A percentile compares a stretch with the other conserved stretches of the same genome.
Evolutionary conservation across 1,140 invertebrate genomes (phyloP).

Genomic region (Cherax quadricarinatus): DNA sequence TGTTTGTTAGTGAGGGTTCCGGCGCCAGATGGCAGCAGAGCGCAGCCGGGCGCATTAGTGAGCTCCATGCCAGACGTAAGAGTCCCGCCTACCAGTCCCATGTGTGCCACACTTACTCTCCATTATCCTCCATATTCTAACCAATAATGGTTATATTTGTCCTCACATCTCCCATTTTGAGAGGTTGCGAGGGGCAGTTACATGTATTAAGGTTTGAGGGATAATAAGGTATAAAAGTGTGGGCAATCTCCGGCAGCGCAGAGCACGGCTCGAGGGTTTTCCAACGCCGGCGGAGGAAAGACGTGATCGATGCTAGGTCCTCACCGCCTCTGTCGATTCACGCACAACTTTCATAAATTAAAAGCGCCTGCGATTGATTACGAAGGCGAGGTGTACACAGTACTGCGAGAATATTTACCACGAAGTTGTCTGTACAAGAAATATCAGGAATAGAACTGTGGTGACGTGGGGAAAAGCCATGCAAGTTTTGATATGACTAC

Average conservation of each 20-base stretch:
- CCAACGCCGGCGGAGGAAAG: constrained; percentile 59
- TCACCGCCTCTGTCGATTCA: constrained; percentile 54
- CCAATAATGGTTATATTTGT: not conserved
- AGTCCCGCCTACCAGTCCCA: not conserved
- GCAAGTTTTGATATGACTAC: constrained; percentile 7
- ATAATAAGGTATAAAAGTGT: constrained; percentile 45
- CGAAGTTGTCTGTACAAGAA: not conserved
- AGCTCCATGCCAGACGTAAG: constrained; percentile 44
- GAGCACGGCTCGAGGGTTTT: constrained; percentile 63
- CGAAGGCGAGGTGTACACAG: not conserved
- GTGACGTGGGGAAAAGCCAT: constrained; percentile 33
- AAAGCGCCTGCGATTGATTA: constrained; percentile 41
- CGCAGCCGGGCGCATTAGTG: constrained; percentile 51
- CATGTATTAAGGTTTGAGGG: not conserved
- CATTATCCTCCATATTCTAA: not conserved
- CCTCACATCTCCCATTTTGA: not conserved
- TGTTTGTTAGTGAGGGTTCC: constrained; percentile 48
- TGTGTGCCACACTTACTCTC: not conserved
- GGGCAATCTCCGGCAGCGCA: constrained; percentile 43
- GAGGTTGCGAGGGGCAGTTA: not conserved
- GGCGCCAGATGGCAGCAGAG: constrained; percentile 65
- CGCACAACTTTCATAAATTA: constrained; percentile 65
- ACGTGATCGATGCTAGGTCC: constrained; percentile 63
- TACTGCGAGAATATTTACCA: not conserved
- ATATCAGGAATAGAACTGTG: not conserved